Percentiles rank a stretch among this genome's conserved stretches.
These are phyloP conservation scores for Conus betulinus DNA, from an alignment of 1,140 invertebrate species.

Conservation along the genomic window DNA sequence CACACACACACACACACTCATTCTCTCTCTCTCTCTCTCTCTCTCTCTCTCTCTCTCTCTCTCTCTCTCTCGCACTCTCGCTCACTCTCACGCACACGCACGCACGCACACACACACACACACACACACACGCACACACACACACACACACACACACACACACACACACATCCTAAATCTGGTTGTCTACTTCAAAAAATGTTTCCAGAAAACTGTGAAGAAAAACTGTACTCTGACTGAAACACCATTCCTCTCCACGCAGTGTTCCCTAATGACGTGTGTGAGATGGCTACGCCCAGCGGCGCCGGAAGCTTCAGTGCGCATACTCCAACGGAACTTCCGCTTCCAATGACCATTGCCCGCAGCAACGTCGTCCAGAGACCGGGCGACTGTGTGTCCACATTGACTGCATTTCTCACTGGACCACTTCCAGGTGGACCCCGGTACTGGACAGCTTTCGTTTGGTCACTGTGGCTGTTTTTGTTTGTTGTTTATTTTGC, in stretches of 20 bases:
- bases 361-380: slow-evolving; percentile 19
- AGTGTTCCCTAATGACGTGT: slow-evolving; percentile 34
- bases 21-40: no score
- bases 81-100: no score
- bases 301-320: slow-evolving; percentile 40
- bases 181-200: no score
- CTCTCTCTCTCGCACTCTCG: no score
- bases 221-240: no score
- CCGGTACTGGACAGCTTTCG: slow-evolving; percentile 41
- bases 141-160: slow-evolving; percentile 4
- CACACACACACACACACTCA: no score
- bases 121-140: background rate
- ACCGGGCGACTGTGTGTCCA: slow-evolving; percentile 48
- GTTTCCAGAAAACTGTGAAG: background rate
- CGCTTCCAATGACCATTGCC: slow-evolving; percentile 18
- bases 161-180: no score
- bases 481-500: no score
- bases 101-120: no score
- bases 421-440: slow-evolving; percentile 59
- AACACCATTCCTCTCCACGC: background rate
- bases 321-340: slow-evolving; percentile 33
- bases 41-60: no score
- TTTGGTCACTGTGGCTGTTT: no score
- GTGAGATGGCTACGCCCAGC: slow-evolving; percentile 33
- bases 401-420: slow-evolving; percentile 45